Percentiles rank a stretch among this genome's conserved stretches.
Evolutionary conservation across 1,140 invertebrate species (phyloP).

Genomic region (Hyposmocoma kahamanoa): DNA sequence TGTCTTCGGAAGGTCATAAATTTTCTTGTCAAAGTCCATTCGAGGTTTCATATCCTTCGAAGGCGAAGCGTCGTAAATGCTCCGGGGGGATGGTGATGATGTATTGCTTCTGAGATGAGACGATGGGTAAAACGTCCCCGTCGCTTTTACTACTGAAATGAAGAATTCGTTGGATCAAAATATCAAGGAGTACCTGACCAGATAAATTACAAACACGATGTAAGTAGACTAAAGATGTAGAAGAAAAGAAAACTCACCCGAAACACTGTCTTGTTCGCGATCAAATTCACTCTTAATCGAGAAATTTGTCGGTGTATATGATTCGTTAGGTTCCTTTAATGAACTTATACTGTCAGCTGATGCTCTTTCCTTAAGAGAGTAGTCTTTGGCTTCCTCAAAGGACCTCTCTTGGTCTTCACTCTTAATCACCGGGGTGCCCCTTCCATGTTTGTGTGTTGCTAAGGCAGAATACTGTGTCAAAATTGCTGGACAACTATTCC

Average conservation of each 20-base stretch:
- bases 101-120: conserved; percentile 79
- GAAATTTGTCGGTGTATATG: conserved; percentile 56
- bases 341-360: conserved; percentile 55
- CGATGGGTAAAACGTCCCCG: conserved; percentile 94
- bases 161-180: too few species aligned
- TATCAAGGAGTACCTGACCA: too few species aligned
- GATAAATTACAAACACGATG: too few species aligned
- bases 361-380: conserved; percentile 65
- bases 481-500: conserved; percentile 62
- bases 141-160: conserved; percentile 92
- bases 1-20: conserved; percentile 41
- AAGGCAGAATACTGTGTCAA: conserved; percentile 66
- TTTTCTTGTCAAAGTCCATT: conserved; percentile 51
- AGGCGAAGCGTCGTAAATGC: conserved; percentile 62
- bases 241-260: conserved; percentile 50
- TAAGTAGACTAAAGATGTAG: conserved; percentile 1
- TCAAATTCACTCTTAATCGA: conserved; percentile 68
- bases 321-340: conserved; percentile 45
- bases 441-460: conserved; percentile 64
- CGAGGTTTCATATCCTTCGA: conserved; percentile 54
- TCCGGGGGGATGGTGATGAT: conserved; percentile 47
- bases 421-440: conserved; percentile 59
- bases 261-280: conserved; percentile 61
- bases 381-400: conserved; percentile 68
- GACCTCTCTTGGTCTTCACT: conserved; percentile 58